These are phyloP conservation scores for Girardia tigrina DNA, from an alignment of 2,888 invertebrate genomes.

Conservation along the genomic window DNA sequence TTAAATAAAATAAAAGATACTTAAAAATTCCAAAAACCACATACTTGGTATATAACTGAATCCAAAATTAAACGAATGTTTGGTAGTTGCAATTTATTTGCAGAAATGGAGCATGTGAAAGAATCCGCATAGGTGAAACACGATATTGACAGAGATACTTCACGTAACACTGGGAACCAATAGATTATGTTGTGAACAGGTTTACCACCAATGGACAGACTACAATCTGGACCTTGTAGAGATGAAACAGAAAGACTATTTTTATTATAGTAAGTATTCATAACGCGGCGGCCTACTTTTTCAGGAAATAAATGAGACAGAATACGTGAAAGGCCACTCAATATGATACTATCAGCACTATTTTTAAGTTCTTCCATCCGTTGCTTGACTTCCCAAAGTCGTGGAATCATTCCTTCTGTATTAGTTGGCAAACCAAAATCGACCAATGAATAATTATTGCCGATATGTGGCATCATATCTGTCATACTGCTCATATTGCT, in stretches of 20 bases:
- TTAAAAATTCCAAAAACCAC: too few species aligned
- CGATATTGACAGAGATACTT: slow-evolving; percentile 52
- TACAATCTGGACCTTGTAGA: slow-evolving; percentile 31
- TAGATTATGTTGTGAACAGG: slow-evolving; percentile 41
- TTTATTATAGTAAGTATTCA: slow-evolving; percentile 42
- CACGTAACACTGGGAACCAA: slow-evolving; percentile 52
- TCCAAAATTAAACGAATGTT: background rate
- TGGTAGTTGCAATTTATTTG: background rate
- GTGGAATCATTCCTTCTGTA: slow-evolving; percentile 55
- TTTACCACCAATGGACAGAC: slow-evolving; percentile 11
- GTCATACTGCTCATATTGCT: slow-evolving; percentile 5
- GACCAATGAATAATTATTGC: slow-evolving; percentile 42
- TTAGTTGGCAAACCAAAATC: slow-evolving; percentile 52
- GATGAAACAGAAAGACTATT: slow-evolving; percentile 40
- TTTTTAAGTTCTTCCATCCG: slow-evolving; percentile 52
- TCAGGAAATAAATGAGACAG: slow-evolving; percentile 49
- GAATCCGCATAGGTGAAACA: background rate
- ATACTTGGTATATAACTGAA: background rate
- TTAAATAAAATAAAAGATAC: too few species aligned
- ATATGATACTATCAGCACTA: slow-evolving; percentile 53
- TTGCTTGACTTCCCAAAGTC: slow-evolving; percentile 55
- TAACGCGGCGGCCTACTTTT: slow-evolving; percentile 42
- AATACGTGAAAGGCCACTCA: slow-evolving; percentile 52
- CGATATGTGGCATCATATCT: slow-evolving; percentile 37
- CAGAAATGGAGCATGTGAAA: background rate